Conservation (phyloP, 2,797 vertebrate species). For the Taenioides sp. region DNA sequence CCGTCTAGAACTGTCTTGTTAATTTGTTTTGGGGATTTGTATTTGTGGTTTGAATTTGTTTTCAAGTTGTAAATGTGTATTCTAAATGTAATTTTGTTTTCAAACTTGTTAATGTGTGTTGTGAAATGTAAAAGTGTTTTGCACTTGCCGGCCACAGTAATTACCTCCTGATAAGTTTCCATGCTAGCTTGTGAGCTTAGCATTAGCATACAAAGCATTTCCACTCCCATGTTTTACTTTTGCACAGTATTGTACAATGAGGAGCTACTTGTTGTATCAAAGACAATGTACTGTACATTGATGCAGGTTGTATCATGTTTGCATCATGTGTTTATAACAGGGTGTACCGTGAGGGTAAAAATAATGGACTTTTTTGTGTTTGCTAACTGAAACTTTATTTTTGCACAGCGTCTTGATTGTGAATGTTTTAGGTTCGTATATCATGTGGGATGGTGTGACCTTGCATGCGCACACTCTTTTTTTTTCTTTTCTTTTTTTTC, state of each 20-base stretch:
- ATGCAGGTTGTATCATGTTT: conserved; percentile 55
- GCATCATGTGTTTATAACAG: conserved; percentile 63
- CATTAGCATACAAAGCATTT: neutral
- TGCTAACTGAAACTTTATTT: conserved; percentile 63
- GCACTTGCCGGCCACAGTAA: no score
- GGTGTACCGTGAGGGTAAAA: conserved; percentile 49
- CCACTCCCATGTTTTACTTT: neutral
- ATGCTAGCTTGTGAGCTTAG: neutral
- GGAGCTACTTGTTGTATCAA: conserved; percentile 52
- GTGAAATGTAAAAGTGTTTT: no score
- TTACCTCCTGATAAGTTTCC: no score
- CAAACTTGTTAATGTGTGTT: no score
- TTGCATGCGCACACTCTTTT: conserved; percentile 59
- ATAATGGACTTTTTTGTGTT: conserved; percentile 40
- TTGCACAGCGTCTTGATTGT: conserved; percentile 77
- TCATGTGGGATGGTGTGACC: conserved; percentile 42
- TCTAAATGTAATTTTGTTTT: no score
- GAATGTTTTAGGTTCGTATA: conserved; percentile 66
- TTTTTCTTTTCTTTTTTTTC: conserved; percentile 52
- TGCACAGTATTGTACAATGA: conserved; percentile 23
- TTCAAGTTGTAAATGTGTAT: no score
- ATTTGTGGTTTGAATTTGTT: no score
- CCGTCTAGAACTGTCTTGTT: no score
- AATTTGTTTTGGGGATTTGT: no score
- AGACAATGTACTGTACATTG: conserved; percentile 69